A percentile compares a stretch with the other conserved stretches of the same genome.
Evolutionary conservation across 1,140 invertebrate species (phyloP).

Genomic region (Sitophilus oryzae): DNA sequence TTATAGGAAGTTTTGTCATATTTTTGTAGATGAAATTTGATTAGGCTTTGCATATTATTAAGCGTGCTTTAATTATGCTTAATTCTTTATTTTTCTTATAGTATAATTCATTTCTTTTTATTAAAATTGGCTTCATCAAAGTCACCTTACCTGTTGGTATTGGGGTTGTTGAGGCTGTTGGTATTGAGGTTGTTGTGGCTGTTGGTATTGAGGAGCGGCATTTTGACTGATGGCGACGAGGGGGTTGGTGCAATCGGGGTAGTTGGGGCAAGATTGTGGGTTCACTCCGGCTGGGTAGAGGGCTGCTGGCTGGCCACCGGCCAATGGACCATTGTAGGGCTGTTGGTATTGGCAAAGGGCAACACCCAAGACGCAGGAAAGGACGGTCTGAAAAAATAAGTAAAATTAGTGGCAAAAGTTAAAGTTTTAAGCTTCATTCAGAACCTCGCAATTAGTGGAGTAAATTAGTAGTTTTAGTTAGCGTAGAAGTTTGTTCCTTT

Average conservation of each 20-base stretch:
- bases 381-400: constrained; percentile 33
- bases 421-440: no score
- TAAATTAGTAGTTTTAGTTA: no score
- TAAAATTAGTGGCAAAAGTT: no score
- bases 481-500: no score
- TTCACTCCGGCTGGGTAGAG: constrained; percentile 41
- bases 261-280: constrained; percentile 43
- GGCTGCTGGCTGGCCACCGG: constrained; percentile 38
- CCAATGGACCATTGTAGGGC: constrained; percentile 37
- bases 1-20: no score
- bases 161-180: constrained; percentile 23
- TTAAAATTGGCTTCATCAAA: not conserved
- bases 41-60: no score
- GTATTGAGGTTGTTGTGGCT: constrained; percentile 22
- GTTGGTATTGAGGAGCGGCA: constrained; percentile 17
- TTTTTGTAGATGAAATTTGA: no score
- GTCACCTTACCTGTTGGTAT: constrained; percentile 16
- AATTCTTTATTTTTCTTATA: no score
- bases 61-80: no score
- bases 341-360: constrained; percentile 24
- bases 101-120: no score
- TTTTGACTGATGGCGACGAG: constrained; percentile 35
- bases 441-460: no score
- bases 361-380: constrained; percentile 32
- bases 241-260: constrained; percentile 40